These are phyloP conservation scores for Phyllotreta striolata DNA, from an alignment of 2,888 invertebrate species.

Conservation along the genomic window DNA sequence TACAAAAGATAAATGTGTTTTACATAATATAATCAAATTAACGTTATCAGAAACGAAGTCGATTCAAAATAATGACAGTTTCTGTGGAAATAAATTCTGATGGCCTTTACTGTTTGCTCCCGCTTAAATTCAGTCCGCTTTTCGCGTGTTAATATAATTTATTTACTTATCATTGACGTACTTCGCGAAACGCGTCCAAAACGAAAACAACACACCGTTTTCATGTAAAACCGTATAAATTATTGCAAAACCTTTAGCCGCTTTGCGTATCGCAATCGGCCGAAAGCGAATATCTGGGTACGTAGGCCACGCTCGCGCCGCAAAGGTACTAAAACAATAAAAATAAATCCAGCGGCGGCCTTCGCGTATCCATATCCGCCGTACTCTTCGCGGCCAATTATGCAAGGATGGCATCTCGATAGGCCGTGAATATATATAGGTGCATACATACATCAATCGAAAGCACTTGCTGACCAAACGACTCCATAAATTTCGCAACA, in stretches of 20 bases:
- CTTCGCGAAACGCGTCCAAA: no score
- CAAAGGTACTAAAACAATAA: slow-evolving; percentile 2
- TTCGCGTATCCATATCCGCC: slow-evolving; percentile 27
- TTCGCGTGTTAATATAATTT: no score
- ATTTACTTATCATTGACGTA: no score
- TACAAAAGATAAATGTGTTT: no score
- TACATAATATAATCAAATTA: no score
- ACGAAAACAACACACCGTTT: no score
- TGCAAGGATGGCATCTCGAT: slow-evolving; percentile 28
- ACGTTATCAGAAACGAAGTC: no score
- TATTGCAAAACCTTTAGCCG: background rate
- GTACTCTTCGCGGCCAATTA: slow-evolving; percentile 15
- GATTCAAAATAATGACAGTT: no score
- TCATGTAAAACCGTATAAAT: slow-evolving; percentile 2
- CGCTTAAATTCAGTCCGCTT: no score
- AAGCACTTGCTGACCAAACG: slow-evolving; percentile 36
- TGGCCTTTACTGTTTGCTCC: no score
- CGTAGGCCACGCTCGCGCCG: slow-evolving; percentile 3
- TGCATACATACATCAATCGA: background rate
- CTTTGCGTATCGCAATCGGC: background rate
- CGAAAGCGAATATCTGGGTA: background rate
- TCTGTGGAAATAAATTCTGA: no score
- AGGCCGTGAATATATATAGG: slow-evolving; percentile 32
- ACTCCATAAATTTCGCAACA: slow-evolving; percentile 43
- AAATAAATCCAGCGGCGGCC: slow-evolving; percentile 22